Evolutionary conservation across 2,113 vertebrate genomes (phyloP), one percentile per base, ranked within the genome.

Genomic region (Malurus alboscapulatus): DNA sequence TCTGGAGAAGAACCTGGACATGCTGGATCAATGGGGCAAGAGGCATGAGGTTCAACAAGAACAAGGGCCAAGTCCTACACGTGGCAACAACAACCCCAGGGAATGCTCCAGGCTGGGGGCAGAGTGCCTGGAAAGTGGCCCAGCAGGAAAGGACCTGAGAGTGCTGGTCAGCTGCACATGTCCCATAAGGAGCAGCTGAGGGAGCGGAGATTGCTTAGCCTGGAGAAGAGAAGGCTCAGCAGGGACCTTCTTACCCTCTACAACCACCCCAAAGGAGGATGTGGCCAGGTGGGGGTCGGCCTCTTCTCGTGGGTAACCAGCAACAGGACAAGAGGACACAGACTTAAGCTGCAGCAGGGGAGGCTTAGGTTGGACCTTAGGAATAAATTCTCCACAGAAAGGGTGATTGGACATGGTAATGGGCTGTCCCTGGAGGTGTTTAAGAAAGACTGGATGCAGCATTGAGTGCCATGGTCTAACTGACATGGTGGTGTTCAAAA

Each of bases 91-190:
- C 30, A 50, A 9, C 6, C 12, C 36, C 27, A 26, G 38, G 27
- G 27, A 74, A 19, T 5, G 20, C 36, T 1, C 38, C 32, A 58
- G 59, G 22, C 19, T 81, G 10, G 2, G 24, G 32, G 1, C 12
- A 66, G 59, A 73, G 8, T 4, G 15, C 27, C 22, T 59, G 53
- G 16, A 34, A 51, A 81, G 32, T 1, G 21, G 15, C 18, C 27
- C 44, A 59, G 27, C 6, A 20, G 45, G 19, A 59, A 67, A 74
- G 24, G n/a, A 67, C 27, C 53, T 40, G 45, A 16, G 15, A 6
- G 6, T 12, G 53, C 22, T 67, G 24, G 19, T 29, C 7, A 5
- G 6, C 53, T 48, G 24, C 0, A 0, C 24, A 20, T 5, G 6
- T 55, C 4, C 44, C 27, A 6, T 2, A 3, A 67, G 59, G n/a